Conservation (phyloP, 2,888 invertebrate species). For the Aleiodes testaceus region DNA sequence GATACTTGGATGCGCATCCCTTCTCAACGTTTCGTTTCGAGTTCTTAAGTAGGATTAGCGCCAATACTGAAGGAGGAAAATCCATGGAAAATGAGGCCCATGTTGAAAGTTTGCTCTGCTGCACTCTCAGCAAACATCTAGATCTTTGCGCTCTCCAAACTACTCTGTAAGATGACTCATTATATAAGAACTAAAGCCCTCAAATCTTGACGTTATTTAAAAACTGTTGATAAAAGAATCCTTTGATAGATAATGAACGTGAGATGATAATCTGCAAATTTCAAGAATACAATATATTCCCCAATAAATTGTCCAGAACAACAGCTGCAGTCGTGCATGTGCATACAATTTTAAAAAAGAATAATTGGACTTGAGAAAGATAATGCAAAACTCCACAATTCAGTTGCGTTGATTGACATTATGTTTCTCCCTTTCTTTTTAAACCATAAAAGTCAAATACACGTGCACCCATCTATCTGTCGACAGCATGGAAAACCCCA, state of each 20-base stretch:
- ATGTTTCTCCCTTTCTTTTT: neutral
- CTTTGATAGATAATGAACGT: too few species aligned
- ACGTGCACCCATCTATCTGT: slow-evolving; percentile 36
- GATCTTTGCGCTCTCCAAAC: slow-evolving; percentile 24
- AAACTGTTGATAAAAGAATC: too few species aligned
- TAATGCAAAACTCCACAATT: too few species aligned
- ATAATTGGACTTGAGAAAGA: neutral
- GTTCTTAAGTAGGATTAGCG: slow-evolving; percentile 48
- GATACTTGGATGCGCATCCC: slow-evolving; percentile 19
- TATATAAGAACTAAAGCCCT: neutral
- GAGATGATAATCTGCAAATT: too few species aligned
- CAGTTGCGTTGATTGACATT: neutral
- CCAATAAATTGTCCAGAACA: too few species aligned
- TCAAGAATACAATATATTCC: too few species aligned
- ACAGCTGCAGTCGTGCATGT: too few species aligned
- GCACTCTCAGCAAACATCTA: slow-evolving; percentile 24
- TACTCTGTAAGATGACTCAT: slow-evolving; percentile 9
- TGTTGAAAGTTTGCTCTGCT: slow-evolving; percentile 33
- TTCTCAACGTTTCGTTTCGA: slow-evolving; percentile 36
- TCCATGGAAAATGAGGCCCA: slow-evolving; percentile 38
- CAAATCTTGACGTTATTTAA: neutral
- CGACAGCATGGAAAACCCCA: neutral
- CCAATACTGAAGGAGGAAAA: slow-evolving; percentile 32
- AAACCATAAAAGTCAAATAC: slow-evolving; percentile 18
- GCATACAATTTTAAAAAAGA: slow-evolving; percentile 1